Base-by-base conservation (phyloP, 2,113 vertebrate genomes). In the Lepisosteus oculatus region DNA sequence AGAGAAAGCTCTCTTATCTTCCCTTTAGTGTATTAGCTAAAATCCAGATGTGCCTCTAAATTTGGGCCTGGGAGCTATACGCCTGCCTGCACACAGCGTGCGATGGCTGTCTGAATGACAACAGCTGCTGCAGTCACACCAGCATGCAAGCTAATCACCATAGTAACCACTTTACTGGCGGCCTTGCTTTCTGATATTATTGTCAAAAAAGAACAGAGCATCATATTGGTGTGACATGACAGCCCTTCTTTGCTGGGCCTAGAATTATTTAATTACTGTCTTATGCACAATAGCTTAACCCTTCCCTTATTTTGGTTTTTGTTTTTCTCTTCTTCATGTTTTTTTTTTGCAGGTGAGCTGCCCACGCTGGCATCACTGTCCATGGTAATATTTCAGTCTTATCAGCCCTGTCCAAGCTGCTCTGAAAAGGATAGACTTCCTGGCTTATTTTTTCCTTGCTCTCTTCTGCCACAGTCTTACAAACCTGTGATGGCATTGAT, bases 21-120 rank as follows among this genome's bases (percentile, higher is more conserved):
- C 6, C 43, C 41, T n/a, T 7, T 51, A 47, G 43, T 47, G 43
- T 67, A 67, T 67, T 43, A n/a, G 65, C 44, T 67, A 12, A 13
- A 45, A 45, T n/a, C 65, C 65, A 67, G 65, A 67, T 47, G 44
- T n/a, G 64, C 3, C 42, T 65, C 64, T 44, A 9, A 65, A 65
- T 17, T 65, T 13, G 8, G 64, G 64, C 41, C 43, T 59, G 11
- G 3, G 56, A 59, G 56, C 56, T 59, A 12, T 12, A 4, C n/a
- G n/a, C 8, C 56, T 59, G 56, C 42, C 2, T 65, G 64, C 61
- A 42, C 64, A 65, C 64, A 43, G 64, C 43, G 42, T 44, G 41
- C 64, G 11, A 14, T 44, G 4, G 41, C 64, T 43, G 43, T 65
- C 11, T 43, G 64, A 65, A 12, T 65, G 64, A 43, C 41, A 43